These are phyloP conservation scores for Lysandra coridon DNA, from an alignment of 2,888 invertebrate genomes.

Conservation along the genomic window DNA sequence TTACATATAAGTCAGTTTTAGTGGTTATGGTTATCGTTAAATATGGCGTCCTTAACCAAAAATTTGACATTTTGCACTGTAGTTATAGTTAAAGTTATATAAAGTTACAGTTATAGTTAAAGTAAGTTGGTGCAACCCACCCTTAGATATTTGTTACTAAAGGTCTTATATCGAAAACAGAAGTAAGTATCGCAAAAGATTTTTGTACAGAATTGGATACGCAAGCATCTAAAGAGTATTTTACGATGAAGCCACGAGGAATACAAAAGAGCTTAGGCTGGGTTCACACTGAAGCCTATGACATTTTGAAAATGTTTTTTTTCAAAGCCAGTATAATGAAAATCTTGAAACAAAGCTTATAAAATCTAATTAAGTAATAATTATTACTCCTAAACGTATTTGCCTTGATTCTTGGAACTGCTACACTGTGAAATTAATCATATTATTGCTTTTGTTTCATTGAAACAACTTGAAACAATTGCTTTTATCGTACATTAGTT, in stretches of 20 bases:
- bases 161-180: background rate
- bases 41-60: too few relatives aligned
- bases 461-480: background rate
- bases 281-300: background rate
- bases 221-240: conserved; percentile 17
- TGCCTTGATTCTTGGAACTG: background rate
- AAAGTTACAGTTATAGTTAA: too few relatives aligned
- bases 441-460: background rate
- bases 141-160: background rate
- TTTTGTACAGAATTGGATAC: conserved; percentile 7
- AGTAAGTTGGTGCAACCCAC: too few relatives aligned
- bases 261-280: conserved; percentile 12
- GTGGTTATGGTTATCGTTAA: too few relatives aligned
- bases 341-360: too few relatives aligned
- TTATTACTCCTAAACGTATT: background rate
- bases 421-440: background rate
- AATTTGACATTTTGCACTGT: too few relatives aligned
- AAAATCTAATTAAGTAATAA: background rate
- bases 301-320: background rate
- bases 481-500: background rate
- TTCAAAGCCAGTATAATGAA: too few relatives aligned
- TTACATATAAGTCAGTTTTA: too few relatives aligned
- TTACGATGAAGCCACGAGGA: background rate
- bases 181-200: background rate
- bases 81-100: too few relatives aligned